Evolutionary conservation across 2,888 invertebrate species (phyloP), one percentile per base, ranked within the genome.

Genomic region (Lochmaea crataegi): DNA sequence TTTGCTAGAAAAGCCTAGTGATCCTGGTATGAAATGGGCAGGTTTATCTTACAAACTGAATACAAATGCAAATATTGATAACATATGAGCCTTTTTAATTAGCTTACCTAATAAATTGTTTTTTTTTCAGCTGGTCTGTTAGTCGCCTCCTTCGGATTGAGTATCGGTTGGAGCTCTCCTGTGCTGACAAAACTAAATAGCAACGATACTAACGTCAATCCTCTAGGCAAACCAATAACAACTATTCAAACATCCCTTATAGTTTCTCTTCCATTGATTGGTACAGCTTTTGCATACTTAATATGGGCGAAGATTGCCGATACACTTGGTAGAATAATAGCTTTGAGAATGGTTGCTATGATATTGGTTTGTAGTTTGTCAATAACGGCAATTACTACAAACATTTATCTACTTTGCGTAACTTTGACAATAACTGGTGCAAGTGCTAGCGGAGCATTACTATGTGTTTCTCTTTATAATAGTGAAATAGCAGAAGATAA

Each of bases 401-500:
- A 70, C 14, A 75, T 81, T 45, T 51, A 74, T n/a, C 73, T 74
- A 68, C 79, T 74, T 68, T 91, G 89, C 86, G 88, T 85, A 11
- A 91, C 90, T 68, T 88, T 88, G 68, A 88, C 89, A 79, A 86
- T 88, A 75, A 90, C 89, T 85, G 94, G 94, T 58, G 81, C 92
- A 0, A 91, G 90, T 0, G 89, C 92, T 0, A 92, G 93, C 0
- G 90, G 92, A 82, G 87, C 91, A 18, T 93, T 92, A 86, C 91
- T 92, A 0, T 90, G 92, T 1, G 90, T 92, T 0, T 95, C 96
- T 0, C 93, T 95, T 90, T 96, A 96, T 86, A 91, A 95, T 73
- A 94, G 94, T 57, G 96, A 96, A 86, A 94, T 95, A 51, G 90
- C 95, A 9, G 93, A 94, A 88, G 91, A 92, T 72, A 92, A 92